A percentile compares a stretch with the other conserved stretches of the same genome.
These are phyloP conservation scores for Silurus meridionalis DNA, from an alignment of 2,113 vertebrate genomes.

Conservation along the genomic window DNA sequence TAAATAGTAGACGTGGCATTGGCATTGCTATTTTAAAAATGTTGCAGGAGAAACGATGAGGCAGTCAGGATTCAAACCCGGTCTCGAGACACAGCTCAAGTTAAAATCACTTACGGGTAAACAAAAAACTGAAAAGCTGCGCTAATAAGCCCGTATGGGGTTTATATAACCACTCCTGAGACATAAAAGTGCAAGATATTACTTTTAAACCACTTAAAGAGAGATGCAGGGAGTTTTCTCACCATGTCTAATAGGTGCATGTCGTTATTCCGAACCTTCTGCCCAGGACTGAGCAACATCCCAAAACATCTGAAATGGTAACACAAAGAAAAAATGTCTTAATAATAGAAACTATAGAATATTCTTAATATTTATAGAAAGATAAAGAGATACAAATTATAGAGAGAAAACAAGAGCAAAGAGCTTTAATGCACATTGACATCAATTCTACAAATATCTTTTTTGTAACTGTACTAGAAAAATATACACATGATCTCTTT, in stretches of 20 bases:
- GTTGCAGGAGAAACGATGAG: background rate
- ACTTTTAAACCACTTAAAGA: background rate
- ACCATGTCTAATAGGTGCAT: constrained; percentile 99
- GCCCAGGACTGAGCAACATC: constrained; percentile 94
- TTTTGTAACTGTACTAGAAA: too few relatives aligned
- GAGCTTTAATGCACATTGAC: background rate
- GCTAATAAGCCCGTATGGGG: background rate
- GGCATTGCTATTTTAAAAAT: constrained; percentile 20
- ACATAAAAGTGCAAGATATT: background rate
- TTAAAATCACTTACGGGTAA: background rate
- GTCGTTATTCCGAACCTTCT: constrained; percentile 94
- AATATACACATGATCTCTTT: background rate
- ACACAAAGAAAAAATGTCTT: background rate
- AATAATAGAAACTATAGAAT: background rate
- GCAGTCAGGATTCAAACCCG: background rate
- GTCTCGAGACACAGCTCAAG: background rate
- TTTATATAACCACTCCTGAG: constrained; percentile 1
- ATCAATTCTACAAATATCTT: background rate
- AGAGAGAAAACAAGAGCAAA: background rate
- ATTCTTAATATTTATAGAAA: background rate
- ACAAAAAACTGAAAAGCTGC: background rate
- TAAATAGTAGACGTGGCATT: constrained; percentile 31
- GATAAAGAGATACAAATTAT: background rate
- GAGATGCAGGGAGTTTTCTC: constrained; percentile 55
- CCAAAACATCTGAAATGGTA: constrained; percentile 87